These are phyloP conservation scores for Daktulosphaira vitifoliae DNA, from an alignment of 1,140 invertebrate species.

Conservation along the genomic window DNA sequence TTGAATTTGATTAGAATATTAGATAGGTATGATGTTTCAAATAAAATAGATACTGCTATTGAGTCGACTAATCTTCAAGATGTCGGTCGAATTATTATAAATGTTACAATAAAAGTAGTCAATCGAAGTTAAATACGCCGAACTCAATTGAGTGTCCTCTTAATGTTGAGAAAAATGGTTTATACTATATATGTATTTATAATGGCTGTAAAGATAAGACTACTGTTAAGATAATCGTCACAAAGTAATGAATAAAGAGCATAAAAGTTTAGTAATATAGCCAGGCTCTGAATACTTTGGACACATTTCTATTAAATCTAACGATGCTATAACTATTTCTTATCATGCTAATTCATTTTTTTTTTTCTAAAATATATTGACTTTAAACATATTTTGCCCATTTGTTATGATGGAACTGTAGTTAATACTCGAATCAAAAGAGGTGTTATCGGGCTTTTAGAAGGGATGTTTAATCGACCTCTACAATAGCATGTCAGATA, in stretches of 20 bases:
- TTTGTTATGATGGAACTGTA: neutral
- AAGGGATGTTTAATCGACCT: neutral
- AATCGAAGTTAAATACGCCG: no score
- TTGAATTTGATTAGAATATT: no score
- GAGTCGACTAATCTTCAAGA: no score
- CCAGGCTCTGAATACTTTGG: neutral
- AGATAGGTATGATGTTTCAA: no score
- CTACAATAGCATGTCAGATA: neutral
- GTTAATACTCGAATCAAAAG: neutral
- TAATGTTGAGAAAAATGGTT: no score
- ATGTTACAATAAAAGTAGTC: no score
- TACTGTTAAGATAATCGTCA: neutral
- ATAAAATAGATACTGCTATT: no score
- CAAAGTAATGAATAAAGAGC: neutral
- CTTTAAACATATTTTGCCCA: neutral
- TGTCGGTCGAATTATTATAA: no score
- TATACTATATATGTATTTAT: no score
- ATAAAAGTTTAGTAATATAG: neutral
- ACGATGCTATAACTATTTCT: neutral
- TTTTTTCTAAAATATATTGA: neutral
- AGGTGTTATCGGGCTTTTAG: neutral
- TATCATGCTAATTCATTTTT: neutral
- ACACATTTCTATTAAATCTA: neutral
- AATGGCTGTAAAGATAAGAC: neutral
- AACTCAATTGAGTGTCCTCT: no score